Conservation (phyloP, 2,888 invertebrate species). For the Spicauda simplicius region DNA sequence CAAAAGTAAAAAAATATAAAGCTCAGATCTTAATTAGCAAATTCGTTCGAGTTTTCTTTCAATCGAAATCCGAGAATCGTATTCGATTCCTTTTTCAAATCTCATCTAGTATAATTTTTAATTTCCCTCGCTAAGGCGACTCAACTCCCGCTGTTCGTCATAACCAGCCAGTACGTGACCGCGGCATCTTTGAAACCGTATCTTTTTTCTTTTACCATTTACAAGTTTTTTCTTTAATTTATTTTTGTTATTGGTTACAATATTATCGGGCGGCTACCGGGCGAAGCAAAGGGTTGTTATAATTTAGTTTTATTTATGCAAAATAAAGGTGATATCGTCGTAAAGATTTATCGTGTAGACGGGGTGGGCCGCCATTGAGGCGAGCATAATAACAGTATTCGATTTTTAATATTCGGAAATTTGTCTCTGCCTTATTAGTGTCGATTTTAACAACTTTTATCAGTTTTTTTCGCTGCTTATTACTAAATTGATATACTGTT, state of each 20-base stretch:
- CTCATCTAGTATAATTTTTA: conserved; percentile 68
- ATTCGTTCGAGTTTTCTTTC: conserved; percentile 50
- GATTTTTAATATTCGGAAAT: conserved; percentile 44
- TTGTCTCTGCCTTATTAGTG: conserved; percentile 33
- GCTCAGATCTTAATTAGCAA: conserved; percentile 50
- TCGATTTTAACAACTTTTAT: conserved; percentile 9
- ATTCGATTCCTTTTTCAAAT: conserved; percentile 49
- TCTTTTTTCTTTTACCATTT: conserved; percentile 71
- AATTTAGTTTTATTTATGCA: conserved; percentile 84
- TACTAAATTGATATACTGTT: neutral
- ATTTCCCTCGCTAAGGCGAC: conserved; percentile 60
- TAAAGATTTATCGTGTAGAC: conserved; percentile 72
- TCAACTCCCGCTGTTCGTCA: conserved; percentile 76
- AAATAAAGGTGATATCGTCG: conserved; percentile 75
- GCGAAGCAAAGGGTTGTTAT: conserved; percentile 77
- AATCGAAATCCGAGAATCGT: conserved; percentile 55
- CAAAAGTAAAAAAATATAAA: neutral
- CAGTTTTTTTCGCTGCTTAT: neutral
- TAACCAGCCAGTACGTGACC: conserved; percentile 80
- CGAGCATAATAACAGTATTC: conserved; percentile 45
- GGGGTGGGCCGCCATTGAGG: conserved; percentile 51
- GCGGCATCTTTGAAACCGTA: conserved; percentile 77
- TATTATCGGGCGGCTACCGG: conserved; percentile 81
- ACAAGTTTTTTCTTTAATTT: conserved; percentile 70
- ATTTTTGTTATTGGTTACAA: conserved; percentile 81